Evolutionary conservation across 2,888 invertebrate species (phyloP), one percentile per base, ranked within the genome.

Genomic region (Acanthosepion lycidas): DNA sequence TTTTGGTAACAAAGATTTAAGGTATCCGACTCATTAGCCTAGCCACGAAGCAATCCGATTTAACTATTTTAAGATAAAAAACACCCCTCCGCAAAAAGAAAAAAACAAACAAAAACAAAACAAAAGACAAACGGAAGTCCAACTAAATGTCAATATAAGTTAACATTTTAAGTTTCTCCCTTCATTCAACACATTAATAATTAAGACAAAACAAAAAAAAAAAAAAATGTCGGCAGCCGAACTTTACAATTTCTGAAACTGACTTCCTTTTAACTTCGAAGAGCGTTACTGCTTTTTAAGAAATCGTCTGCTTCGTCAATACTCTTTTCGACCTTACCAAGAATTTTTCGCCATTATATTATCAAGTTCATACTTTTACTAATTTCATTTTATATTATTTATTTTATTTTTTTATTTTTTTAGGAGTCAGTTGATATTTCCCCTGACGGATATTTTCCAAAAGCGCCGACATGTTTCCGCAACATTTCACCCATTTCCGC

Each of bases 361-460:
- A 18, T 53, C 15, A 12, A 42, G 42, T 42, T 42, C 42, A 42
- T 42, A 42, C 42, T 42, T 42, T 42, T 42, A 42, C 3, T 42
- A 42, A 42, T 42, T 42, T 42, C 42, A 42, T 42, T 42, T 42
- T 42, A 42, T 42, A n/a, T 42, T 42, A 18, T 78, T 78, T 78
- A 78, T n/a, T n/a, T 53, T 53, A 78, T n/a, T 33, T 53, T 6
- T 55, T n/a, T 33, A 8, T 6, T 55, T 20, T 55, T 20, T n/a
- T 28, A 78, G n/a, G n/a, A 78, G 78, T n/a, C 78, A 28, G 78
- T 78, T 78, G 78, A 78, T 78, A 78, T 78, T 78, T 78, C 78
- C 78, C n/a, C 78, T 3, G 28, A 18, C 78, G 78, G 78, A 28
- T n/a, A 78, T 78, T 78, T n/a, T 78, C 78, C 9, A 78, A 78